phyloP scores from a whole-genome alignment of 2,888 invertebrate species.

The Serripes groenlandicus region DNA sequence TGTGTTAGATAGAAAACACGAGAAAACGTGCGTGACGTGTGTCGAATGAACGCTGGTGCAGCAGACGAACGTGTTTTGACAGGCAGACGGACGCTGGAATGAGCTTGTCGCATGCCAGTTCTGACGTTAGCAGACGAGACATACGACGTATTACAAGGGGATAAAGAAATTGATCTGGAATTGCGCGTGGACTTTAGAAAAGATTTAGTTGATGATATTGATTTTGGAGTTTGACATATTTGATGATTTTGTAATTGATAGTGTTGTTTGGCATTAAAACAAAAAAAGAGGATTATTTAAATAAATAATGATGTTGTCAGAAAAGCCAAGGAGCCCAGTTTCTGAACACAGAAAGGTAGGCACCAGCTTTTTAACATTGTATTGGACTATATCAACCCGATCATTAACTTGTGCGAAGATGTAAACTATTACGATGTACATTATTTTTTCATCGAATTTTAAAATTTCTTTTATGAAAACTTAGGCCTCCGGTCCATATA shows the following conservation, averaged over 20 bases:
- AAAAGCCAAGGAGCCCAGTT: constrained; percentile 49
- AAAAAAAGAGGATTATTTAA: too few relatives aligned
- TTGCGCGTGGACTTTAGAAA: background rate
- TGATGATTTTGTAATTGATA: too few relatives aligned
- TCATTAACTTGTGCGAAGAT: too few relatives aligned
- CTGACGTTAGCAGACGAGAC: background rate
- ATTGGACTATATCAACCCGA: too few relatives aligned
- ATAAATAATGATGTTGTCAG: constrained; percentile 47
- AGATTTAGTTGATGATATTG: background rate
- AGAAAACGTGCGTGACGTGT: constrained; percentile 4
- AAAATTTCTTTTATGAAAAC: too few relatives aligned
- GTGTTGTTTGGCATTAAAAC: background rate
- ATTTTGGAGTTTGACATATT: background rate
- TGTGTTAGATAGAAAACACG: background rate
- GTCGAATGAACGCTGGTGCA: background rate
- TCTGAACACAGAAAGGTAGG: constrained; percentile 59
- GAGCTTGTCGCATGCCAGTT: constrained; percentile 8
- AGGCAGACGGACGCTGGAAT: background rate
- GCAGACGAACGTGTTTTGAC: constrained; percentile 12
- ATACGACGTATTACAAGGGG: background rate
- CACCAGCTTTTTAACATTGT: too few relatives aligned
- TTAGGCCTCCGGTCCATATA: too few relatives aligned
- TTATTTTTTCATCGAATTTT: too few relatives aligned
- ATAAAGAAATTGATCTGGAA: background rate
- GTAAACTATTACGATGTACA: too few relatives aligned